phyloP scores from a whole-genome alignment of 2,797 vertebrate genomes.

The Tenualosa ilisha region DNA sequence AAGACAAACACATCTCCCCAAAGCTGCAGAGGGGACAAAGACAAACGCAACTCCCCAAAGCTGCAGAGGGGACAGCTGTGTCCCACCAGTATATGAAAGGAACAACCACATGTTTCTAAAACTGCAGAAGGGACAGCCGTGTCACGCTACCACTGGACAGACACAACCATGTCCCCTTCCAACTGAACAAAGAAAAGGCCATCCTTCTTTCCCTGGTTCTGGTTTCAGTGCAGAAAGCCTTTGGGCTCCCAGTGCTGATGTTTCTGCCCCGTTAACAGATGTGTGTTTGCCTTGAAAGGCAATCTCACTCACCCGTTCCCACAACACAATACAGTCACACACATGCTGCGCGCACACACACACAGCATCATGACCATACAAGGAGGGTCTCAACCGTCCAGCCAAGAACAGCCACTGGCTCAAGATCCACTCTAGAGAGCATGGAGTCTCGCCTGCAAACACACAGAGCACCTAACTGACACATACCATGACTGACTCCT shows the following conservation, averaged over 20 bases:
- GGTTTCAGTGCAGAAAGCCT: neutral
- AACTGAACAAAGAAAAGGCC: neutral
- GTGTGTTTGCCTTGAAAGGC: conserved; percentile 13
- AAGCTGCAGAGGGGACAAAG: too few species aligned
- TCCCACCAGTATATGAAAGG: too few species aligned
- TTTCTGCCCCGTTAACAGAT: neutral
- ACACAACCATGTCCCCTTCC: neutral
- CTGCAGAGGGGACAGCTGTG: too few species aligned
- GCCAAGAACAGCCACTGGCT: neutral
- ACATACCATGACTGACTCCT: neutral
- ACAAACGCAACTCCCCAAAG: too few species aligned
- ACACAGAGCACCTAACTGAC: neutral
- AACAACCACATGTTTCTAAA: too few species aligned
- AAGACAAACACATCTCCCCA: too few species aligned
- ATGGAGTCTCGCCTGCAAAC: neutral
- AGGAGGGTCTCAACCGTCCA: neutral
- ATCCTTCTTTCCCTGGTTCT: neutral
- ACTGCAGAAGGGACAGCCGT: neutral
- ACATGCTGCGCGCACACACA: too few species aligned
- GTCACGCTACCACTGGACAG: neutral
- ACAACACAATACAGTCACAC: neutral
- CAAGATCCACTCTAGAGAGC: neutral
- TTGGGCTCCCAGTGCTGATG: neutral
- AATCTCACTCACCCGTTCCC: neutral
- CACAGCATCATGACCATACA: neutral